Conservation (phyloP, 2,888 invertebrate species). For the Limenitis camilla region DNA sequence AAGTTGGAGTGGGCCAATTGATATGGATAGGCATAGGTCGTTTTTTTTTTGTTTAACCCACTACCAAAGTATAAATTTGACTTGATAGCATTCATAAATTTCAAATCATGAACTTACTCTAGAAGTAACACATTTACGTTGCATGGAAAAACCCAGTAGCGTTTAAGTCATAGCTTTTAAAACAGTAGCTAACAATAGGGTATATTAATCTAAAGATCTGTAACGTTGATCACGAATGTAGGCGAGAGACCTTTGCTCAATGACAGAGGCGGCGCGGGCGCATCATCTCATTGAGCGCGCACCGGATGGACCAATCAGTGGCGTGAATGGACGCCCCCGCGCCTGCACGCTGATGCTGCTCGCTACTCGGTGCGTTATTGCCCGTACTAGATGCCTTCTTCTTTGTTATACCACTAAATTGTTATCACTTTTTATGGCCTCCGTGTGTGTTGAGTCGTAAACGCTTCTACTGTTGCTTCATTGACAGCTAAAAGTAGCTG, state of each 20-base stretch:
- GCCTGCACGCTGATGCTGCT: constrained; percentile 44
- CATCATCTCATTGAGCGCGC: constrained; percentile 73
- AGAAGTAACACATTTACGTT: not conserved
- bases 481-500: constrained; percentile 51
- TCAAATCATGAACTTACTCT: not conserved
- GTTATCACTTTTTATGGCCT: constrained; percentile 63
- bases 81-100: too few species aligned
- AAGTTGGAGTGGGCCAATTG: too few species aligned
- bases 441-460: constrained; percentile 56
- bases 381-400: constrained; percentile 64
- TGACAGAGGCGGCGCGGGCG: constrained; percentile 64
- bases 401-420: constrained; percentile 67
- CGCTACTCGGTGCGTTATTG: constrained; percentile 55
- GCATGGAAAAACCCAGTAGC: not conserved
- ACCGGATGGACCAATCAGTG: constrained; percentile 74
- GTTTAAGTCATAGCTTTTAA: constrained; percentile 12
- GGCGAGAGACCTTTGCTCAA: constrained; percentile 71
- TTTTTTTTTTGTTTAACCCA: too few species aligned
- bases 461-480: constrained; percentile 42
- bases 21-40: too few species aligned
- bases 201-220: constrained; percentile 28
- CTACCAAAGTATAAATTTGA: too few species aligned
- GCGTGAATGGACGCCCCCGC: constrained; percentile 74
- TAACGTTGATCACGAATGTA: constrained; percentile 58
- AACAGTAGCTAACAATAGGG: constrained; percentile 19